Evolutionary conservation across 2,888 invertebrate genomes (phyloP), one percentile per base, ranked within the genome.

Genomic region (Drosophila atripex): DNA sequence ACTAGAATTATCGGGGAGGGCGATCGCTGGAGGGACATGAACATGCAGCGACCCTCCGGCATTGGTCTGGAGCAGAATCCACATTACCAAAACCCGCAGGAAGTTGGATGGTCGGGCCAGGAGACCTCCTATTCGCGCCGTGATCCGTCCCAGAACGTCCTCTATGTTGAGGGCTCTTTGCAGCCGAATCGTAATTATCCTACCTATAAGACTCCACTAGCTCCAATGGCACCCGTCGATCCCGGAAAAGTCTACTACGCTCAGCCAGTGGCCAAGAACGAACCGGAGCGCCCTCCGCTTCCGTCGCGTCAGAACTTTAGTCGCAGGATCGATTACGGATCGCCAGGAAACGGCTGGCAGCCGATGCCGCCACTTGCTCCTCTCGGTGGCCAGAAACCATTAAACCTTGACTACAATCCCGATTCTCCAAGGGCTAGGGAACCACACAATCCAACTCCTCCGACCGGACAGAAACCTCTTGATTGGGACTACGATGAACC

Each of bases 111-210:
- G 89, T 72, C 79, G 5, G 86, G 84, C 8, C 69, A 79, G 5
- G 88, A 83, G 23, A 76, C 64, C 11, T 78, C 85, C 11, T 77
- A 76, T 8, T 72, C 64, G 1, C 76, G 68, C 0, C 76, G 56
- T n/a, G 47, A 52, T 3, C 90, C 90, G 28, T 56, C 79, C 1
- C 88, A 88, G 28, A 88, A 55, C 8, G 77, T 86, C 2, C 70
- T 90, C 6, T 85, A 82, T 45, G 88, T 78, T 35, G 88, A 89
- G 63, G 90, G 90, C 28, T 86, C 90, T 1, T 65, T 89, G 28
- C 80, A 76, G 70, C 90, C 90, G n/a, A 87, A 89, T 71, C 87
- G 89, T 88, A 90, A 90, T 75, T 90, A 90, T 89, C 72, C 69
- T 53, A 60, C 74, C 45, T 85, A 78, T 76, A 76, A 75, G 32